Conservation (phyloP, 1,140 invertebrate species). For the Drosophila kanapiae region DNA sequence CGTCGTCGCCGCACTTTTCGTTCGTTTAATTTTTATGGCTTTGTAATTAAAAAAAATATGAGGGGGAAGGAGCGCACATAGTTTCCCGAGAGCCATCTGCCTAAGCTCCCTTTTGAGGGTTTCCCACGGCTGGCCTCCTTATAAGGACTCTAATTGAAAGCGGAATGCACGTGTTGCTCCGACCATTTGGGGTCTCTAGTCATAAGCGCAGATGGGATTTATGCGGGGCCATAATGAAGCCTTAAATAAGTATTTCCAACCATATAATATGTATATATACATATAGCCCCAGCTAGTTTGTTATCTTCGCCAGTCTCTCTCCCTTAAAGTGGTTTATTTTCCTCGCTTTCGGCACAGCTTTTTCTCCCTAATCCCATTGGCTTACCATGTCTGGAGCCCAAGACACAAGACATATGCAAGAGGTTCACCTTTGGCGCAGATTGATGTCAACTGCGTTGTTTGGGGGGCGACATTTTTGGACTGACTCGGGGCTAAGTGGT, state of each 20-base stretch:
- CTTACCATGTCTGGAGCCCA: slow-evolving; percentile 35
- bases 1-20: slow-evolving; percentile 48
- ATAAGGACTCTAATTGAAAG: slow-evolving; percentile 57
- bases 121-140: slow-evolving; percentile 34
- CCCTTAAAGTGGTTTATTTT: neutral
- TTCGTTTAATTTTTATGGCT: slow-evolving; percentile 67
- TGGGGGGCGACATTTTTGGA: slow-evolving; percentile 41
- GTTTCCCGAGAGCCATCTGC: slow-evolving; percentile 30
- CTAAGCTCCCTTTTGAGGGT: slow-evolving; percentile 43
- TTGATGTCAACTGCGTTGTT: slow-evolving; percentile 37
- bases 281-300: slow-evolving; percentile 14
- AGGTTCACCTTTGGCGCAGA: slow-evolving; percentile 34
- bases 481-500: slow-evolving; percentile 47
- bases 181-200: slow-evolving; percentile 7
- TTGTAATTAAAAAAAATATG: slow-evolving; percentile 77
- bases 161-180: slow-evolving; percentile 61
- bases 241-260: slow-evolving; percentile 37
- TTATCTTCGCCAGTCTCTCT: neutral
- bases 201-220: slow-evolving; percentile 22
- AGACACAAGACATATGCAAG: slow-evolving; percentile 42
- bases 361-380: slow-evolving; percentile 44
- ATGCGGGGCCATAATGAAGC: slow-evolving; percentile 44
- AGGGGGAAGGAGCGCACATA: slow-evolving; percentile 6
- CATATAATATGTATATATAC: neutral
- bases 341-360: neutral